A percentile compares a stretch with the other conserved stretches of the same genome.
These are phyloP conservation scores for Oenanthe melanoleuca DNA, from an alignment of 2,113 vertebrate genomes.

Conservation along the genomic window DNA sequence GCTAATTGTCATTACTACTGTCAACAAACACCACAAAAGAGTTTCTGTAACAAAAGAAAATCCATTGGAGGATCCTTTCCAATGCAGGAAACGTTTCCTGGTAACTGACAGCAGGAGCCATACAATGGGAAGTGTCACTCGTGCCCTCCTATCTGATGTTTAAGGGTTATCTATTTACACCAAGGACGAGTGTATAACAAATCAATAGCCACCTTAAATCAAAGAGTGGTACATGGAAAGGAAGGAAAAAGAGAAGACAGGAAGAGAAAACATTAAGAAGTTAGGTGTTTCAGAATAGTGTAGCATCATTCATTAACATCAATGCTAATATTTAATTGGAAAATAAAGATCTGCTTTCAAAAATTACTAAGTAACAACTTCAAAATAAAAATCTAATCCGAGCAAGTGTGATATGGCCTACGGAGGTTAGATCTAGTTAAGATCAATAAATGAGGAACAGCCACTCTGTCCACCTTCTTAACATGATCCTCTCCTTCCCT, in stretches of 20 bases:
- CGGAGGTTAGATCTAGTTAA: not conserved
- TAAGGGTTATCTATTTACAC: conserved; percentile 30
- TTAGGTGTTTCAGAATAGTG: not conserved
- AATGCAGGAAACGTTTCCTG: conserved; percentile 11
- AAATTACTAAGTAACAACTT: not conserved
- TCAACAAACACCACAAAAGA: not conserved
- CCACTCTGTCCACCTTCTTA: not conserved
- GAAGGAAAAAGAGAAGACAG: not conserved
- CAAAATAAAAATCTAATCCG: not conserved
- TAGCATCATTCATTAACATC: not conserved
- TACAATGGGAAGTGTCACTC: conserved; percentile 30
- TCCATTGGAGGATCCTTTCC: conserved; percentile 3
- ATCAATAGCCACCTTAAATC: conserved; percentile 29
- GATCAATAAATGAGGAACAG: not conserved
- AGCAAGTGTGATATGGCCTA: not conserved
- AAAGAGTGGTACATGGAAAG: not conserved
- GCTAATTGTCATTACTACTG: not conserved
- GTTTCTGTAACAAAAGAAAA: conserved; percentile 22
- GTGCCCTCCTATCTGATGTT: not conserved
- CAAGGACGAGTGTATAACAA: not conserved
- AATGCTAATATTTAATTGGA: not conserved
- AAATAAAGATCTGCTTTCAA: not conserved
- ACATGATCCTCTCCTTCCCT: not conserved
- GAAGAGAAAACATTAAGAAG: not conserved
- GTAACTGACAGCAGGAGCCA: not conserved